phyloP scores from a whole-genome alignment of 2,888 invertebrate genomes.

The Torymus texanus region DNA sequence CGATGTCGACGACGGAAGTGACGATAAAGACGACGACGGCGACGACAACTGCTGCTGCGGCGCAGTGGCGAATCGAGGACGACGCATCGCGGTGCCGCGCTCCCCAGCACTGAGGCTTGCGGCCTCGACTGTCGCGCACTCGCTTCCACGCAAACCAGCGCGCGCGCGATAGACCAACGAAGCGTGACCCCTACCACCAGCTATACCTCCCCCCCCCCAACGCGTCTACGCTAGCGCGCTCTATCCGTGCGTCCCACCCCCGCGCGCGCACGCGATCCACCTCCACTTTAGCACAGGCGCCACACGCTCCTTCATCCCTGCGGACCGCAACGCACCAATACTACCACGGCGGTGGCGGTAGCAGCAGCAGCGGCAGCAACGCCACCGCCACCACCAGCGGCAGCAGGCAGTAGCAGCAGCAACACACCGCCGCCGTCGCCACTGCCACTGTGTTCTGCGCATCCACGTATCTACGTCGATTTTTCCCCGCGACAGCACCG shows the following conservation, averaged over 20 bases:
- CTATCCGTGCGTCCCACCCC: neutral
- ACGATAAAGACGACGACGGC: neutral
- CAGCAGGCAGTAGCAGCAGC: neutral
- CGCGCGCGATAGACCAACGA: conserved; percentile 5
- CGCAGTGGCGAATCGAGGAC: conserved; percentile 62
- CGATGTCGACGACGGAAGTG: neutral
- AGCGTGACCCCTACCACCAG: neutral
- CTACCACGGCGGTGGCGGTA: neutral
- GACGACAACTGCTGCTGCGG: conserved; percentile 40
- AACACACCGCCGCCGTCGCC: conserved; percentile 6
- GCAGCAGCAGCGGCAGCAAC: conserved; percentile 17
- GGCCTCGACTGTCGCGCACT: conserved; percentile 71
- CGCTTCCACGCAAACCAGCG: conserved; percentile 35
- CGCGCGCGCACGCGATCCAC: neutral
- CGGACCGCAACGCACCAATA: conserved; percentile 27
- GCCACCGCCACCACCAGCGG: conserved; percentile 21
- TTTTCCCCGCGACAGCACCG: neutral
- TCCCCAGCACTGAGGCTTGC: conserved; percentile 74
- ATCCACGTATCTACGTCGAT: conserved; percentile 22
- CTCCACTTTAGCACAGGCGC: conserved; percentile 2
- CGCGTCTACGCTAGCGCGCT: neutral
- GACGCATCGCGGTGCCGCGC: conserved; percentile 73
- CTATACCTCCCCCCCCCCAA: neutral
- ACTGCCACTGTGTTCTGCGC: conserved; percentile 4
- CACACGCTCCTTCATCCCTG: conserved; percentile 20